Conservation (phyloP, 92 coral and sea anemone species). For the Virgularia gustaviana region DNA sequence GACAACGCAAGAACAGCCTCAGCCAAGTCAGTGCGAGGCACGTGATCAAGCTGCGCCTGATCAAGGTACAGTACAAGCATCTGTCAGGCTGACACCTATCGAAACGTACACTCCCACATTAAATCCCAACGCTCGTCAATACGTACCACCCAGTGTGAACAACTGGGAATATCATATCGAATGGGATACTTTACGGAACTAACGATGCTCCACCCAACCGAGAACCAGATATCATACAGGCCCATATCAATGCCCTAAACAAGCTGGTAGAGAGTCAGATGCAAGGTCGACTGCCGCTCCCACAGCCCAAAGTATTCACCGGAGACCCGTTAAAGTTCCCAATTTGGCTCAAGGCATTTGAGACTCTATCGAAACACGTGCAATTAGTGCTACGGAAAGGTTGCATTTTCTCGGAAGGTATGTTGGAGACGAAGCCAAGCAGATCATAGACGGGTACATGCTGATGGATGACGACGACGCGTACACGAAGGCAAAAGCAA, state of each 20-base stretch:
- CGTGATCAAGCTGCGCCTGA: neutral
- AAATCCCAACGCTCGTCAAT: neutral
- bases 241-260: neutral
- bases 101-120: neutral
- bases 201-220: neutral
- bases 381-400: slow-evolving; percentile 30
- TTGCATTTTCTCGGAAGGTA: slow-evolving; percentile 53
- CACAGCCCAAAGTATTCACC: slow-evolving; percentile 50
- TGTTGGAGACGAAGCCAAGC: slow-evolving; percentile 48
- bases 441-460: slow-evolving; percentile 56
- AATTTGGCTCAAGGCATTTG: slow-evolving; percentile 50
- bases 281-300: slow-evolving; percentile 42
- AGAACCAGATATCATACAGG: neutral
- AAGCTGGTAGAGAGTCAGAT: slow-evolving; percentile 32
- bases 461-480: slow-evolving; percentile 49
- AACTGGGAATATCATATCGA: neutral
- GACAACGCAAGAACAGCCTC: neutral
- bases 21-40: neutral
- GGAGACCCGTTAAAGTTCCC: slow-evolving; percentile 58
- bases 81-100: neutral
- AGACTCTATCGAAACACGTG: slow-evolving; percentile 47
- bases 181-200: neutral
- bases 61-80: neutral
- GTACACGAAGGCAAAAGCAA: slow-evolving; percentile 43
- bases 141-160: neutral